Evolutionary conservation across 2,797 vertebrate genomes (phyloP), one percentile per base, ranked within the genome.

Genomic region (Danio jaintianensis): DNA sequence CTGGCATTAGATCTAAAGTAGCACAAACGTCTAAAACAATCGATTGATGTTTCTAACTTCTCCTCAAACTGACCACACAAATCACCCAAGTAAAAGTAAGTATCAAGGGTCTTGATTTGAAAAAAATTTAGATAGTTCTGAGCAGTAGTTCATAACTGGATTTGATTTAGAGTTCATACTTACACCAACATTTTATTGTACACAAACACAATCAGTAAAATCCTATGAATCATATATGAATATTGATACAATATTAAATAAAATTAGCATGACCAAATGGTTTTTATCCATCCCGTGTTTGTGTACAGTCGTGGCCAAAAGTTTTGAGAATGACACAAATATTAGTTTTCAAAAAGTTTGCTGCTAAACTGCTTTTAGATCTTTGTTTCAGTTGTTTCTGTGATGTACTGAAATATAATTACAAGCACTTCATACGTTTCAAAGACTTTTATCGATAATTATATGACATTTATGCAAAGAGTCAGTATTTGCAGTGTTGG

Each of bases 1-100:
- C 74, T 80, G 68, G 84, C 86, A 86, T 86, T 89, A 84, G 72
- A 84, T 89, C 82, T 85, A 82, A 85, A 85, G 86, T 80, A 82
- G 78, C 58, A 68, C 62, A 77, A 40, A 69, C 62, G 67, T 81
- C 81, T 86, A 85, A 87, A 84, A 83, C 82, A 83, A 85, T 86
- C 84, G 79, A 87, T 75, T 80, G 64, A 78, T 72, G 80, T 83
- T 88, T 84, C 74, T 55, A 88, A 85, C 78, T 87, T 85, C 64
- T 63, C 48, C 66, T 81, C 75, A 77, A 85, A 86, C 85, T 82
- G 68, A 86, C 52, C 76, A 79, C 82, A 78, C 64, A 29, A n/a
- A 61, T 80, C 63, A 76, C 42, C 77, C 43, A 73, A 66, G 75
- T 55, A 78, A 81, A 84, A 70, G 36, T 15, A 68, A 12, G 3